Conservation (phyloP, 2,888 invertebrate species). For the Temnothorax rugatulus region DNA sequence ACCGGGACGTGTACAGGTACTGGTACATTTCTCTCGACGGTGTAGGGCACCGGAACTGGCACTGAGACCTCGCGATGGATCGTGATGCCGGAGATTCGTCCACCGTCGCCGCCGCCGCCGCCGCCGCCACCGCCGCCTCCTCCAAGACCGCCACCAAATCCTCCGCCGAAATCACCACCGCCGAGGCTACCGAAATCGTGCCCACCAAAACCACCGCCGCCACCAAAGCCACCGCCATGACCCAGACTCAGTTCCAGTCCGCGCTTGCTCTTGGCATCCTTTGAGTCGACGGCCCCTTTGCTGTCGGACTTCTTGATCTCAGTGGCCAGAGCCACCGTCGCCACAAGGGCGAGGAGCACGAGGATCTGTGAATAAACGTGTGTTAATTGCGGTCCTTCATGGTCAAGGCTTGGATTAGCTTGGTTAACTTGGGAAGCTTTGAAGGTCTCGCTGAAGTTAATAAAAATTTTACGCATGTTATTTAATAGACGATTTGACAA, state of each 20-base stretch:
- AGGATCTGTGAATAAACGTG: constrained; percentile 74
- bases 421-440: constrained; percentile 17
- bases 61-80: constrained; percentile 82
- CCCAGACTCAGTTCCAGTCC: constrained; percentile 81
- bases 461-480: not conserved
- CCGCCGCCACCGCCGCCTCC: constrained; percentile 72
- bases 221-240: constrained; percentile 64
- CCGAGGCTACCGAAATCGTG: constrained; percentile 65
- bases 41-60: constrained; percentile 81
- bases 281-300: constrained; percentile 65
- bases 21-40: constrained; percentile 80
- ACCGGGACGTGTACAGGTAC: constrained; percentile 81
- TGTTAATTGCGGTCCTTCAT: constrained; percentile 43
- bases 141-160: constrained; percentile 63
- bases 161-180: constrained; percentile 69
- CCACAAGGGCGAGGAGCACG: constrained; percentile 76
- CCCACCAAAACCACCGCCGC: constrained; percentile 68
- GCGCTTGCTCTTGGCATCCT: constrained; percentile 81
- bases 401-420: constrained; percentile 28
- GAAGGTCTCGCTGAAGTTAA: not conserved
- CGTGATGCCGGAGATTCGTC: constrained; percentile 81
- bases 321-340: constrained; percentile 71
- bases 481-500: not conserved
- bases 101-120: constrained; percentile 76
- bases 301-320: constrained; percentile 66